These are phyloP conservation scores for Chascanopsetta lugubris DNA, from an alignment of 2,113 vertebrate genomes.

Conservation along the genomic window DNA sequence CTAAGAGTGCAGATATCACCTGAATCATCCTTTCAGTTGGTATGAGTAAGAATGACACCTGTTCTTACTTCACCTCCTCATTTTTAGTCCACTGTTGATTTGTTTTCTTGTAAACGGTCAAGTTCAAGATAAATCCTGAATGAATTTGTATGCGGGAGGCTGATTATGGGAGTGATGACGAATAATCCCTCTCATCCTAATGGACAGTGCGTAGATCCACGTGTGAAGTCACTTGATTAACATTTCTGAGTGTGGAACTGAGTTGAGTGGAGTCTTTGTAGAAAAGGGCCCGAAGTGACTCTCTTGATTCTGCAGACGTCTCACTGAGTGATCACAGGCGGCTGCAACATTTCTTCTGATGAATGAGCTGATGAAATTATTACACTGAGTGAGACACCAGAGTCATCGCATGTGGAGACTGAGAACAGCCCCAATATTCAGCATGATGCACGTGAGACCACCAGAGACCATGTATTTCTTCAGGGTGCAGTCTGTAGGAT, in stretches of 20 bases:
- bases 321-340: background rate
- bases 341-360: conserved; percentile 8
- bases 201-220: background rate
- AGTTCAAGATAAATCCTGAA: too few species aligned
- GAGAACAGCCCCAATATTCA: background rate
- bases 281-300: background rate
- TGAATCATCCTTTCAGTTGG: too few species aligned
- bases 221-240: background rate
- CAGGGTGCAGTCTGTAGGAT: too few species aligned
- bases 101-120: too few species aligned
- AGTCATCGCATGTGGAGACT: background rate
- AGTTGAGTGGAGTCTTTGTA: background rate
- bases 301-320: background rate
- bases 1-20: too few species aligned
- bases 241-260: background rate
- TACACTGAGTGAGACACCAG: background rate
- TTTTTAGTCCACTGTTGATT: too few species aligned
- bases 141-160: too few species aligned
- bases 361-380: conserved; percentile 12
- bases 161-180: too few species aligned
- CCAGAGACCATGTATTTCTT: background rate
- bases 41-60: too few species aligned
- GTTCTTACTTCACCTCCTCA: too few species aligned
- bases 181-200: background rate
- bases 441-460: background rate